phyloP scores from a whole-genome alignment of 2,797 vertebrate species.

The Falco cherrug region DNA sequence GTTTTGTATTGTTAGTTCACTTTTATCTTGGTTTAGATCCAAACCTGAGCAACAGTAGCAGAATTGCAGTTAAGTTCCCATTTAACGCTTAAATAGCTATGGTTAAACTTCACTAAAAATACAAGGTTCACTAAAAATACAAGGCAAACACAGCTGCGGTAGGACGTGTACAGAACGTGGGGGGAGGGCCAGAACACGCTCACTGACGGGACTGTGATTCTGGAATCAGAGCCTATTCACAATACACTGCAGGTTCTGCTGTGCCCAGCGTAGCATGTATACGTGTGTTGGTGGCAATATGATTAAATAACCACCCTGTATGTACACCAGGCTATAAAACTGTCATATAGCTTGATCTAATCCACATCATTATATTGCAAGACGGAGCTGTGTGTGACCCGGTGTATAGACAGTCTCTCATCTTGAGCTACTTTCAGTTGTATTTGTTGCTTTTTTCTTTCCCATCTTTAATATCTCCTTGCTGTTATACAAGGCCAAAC shows the following conservation, averaged over 20 bases:
- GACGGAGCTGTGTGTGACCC: not conserved
- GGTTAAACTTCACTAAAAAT: not conserved
- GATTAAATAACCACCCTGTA: not conserved
- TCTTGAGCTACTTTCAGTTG: not conserved
- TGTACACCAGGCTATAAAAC: not conserved
- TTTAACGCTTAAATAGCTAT: not conserved
- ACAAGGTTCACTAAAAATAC: not conserved
- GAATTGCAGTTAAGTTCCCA: not conserved
- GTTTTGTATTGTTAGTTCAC: not conserved
- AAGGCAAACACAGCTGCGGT: not conserved
- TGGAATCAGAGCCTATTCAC: not conserved
- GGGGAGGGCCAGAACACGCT: not conserved
- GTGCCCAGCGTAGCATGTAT: not conserved
- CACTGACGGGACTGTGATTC: not conserved
- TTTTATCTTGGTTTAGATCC: not conserved
- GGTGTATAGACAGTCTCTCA: not conserved
- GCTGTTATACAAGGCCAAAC: not conserved
- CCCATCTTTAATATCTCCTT: not conserved
- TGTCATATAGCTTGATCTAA: not conserved
- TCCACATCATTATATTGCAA: not conserved
- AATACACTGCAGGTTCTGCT: not conserved
- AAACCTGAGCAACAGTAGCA: not conserved
- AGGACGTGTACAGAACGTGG: not conserved
- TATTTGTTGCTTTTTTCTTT: not conserved
- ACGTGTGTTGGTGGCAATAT: not conserved